Percentiles rank a stretch among this genome's conserved stretches.
Conservation (phyloP, 2,888 invertebrate species). For the Brachynemurus nebulosus region DNA sequence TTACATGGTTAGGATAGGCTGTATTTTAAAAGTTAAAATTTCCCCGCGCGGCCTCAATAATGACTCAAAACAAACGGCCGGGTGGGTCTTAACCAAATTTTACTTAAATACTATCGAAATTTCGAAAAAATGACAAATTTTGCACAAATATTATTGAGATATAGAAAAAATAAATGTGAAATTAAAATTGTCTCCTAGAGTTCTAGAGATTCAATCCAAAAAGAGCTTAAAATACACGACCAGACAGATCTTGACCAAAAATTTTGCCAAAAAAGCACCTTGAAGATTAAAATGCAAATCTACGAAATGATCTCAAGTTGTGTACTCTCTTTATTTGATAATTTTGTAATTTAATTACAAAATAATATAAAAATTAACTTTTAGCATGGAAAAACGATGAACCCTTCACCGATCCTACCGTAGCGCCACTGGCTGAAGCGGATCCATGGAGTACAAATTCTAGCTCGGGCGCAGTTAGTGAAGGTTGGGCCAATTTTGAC, state of each 20-base stretch:
- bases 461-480: conserved; percentile 14
- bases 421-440: conserved; percentile 18
- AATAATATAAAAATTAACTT: conserved; percentile 9
- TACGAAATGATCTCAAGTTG: neutral
- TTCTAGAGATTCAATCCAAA: too few species aligned
- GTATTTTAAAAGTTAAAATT: too few species aligned
- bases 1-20: conserved; percentile 3
- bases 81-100: neutral
- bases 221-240: too few species aligned
- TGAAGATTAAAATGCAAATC: neutral
- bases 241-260: neutral
- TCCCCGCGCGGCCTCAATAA: too few species aligned
- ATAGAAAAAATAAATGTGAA: too few species aligned
- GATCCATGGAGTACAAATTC: conserved; percentile 25
- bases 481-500: conserved; percentile 34
- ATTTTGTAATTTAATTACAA: neutral
- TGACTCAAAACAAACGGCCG: neutral
- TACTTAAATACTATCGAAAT: too few species aligned
- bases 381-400: conserved; percentile 29
- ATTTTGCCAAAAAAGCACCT: neutral
- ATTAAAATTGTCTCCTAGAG: too few species aligned
- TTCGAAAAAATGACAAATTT: too few species aligned
- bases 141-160: too few species aligned
- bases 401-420: conserved; percentile 17
- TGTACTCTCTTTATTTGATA: neutral